phyloP scores from a whole-genome alignment of 2,113 vertebrate genomes.

The Todiramphus saurophagus region DNA sequence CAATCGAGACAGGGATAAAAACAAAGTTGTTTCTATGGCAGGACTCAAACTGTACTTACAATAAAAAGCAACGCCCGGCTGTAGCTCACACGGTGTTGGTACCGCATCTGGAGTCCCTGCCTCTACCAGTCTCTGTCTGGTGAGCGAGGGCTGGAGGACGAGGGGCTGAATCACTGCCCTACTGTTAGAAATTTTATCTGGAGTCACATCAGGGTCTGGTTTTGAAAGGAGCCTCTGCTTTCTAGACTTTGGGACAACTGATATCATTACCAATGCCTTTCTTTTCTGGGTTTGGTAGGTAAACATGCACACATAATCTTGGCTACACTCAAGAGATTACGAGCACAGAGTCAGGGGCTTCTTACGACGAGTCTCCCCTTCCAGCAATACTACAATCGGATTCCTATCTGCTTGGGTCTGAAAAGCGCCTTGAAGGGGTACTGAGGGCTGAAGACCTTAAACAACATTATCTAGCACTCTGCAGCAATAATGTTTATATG shows the following conservation, averaged over 20 bases:
- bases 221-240: neutral
- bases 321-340: neutral
- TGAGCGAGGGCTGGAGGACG: neutral
- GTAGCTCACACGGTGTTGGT: neutral
- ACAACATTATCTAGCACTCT: neutral
- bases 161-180: neutral
- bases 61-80: neutral
- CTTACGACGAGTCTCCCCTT: neutral
- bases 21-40: neutral
- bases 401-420: neutral
- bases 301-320: neutral
- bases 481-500: neutral
- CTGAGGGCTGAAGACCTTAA: neutral
- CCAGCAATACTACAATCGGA: neutral
- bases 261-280: neutral
- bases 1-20: neutral
- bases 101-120: neutral
- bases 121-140: too few relatives aligned
- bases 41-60: neutral
- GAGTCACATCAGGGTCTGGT: neutral
- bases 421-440: neutral
- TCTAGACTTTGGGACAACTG: neutral
- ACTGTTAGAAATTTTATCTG: neutral
- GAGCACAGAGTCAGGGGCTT: neutral
- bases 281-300: neutral